Conservation (phyloP, 2,888 invertebrate genomes). For the Andrena chrysosceles region DNA sequence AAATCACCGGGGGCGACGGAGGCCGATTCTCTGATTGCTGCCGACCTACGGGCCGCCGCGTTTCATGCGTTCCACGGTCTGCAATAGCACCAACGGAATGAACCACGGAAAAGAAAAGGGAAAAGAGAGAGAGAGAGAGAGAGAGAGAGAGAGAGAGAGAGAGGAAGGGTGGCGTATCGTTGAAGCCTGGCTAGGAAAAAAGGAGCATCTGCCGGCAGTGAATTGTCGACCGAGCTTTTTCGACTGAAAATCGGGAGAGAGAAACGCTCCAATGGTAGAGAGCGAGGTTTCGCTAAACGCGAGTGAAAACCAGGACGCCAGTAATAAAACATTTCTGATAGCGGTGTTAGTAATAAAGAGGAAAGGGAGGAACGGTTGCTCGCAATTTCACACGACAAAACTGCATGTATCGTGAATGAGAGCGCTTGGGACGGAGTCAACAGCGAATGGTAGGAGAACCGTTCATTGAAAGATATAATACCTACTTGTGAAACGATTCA, state of each 20-base stretch:
- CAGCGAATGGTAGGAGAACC: background rate
- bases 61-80: constrained; percentile 41
- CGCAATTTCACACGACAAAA: background rate
- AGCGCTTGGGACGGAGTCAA: background rate
- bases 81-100: constrained; percentile 21
- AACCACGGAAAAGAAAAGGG: constrained; percentile 10
- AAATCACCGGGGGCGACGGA: constrained; percentile 47
- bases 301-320: constrained; percentile 18
- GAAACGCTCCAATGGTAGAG: background rate
- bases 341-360: background rate
- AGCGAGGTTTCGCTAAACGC: background rate
- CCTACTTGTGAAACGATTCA: background rate
- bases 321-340: constrained; percentile 34
- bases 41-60: constrained; percentile 13
- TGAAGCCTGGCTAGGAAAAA: constrained; percentile 6
- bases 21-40: constrained; percentile 50
- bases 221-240: constrained; percentile 40
- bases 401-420: background rate
- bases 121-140: background rate
- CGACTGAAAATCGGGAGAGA: constrained; percentile 8
- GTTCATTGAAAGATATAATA: too few relatives aligned
- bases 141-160: too few relatives aligned
- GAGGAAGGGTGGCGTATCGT: constrained; percentile 8
- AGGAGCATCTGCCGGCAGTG: constrained; percentile 24
- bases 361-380: background rate